These are phyloP conservation scores for Heptranchias perlo DNA, from an alignment of 2,113 vertebrate species.

Conservation along the genomic window DNA sequence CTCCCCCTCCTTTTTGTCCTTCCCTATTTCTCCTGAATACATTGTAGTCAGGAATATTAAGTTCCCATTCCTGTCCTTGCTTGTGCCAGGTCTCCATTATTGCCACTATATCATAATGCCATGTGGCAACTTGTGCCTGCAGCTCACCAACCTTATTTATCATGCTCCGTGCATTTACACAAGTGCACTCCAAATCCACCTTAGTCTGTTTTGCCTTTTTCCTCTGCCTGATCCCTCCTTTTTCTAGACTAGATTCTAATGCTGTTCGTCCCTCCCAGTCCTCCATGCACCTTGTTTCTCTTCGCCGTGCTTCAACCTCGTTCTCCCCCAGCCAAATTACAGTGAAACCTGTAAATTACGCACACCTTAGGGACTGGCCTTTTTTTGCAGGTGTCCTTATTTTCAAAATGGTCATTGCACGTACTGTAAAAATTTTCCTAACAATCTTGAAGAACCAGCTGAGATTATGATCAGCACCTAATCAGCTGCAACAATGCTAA, in stretches of 20 bases:
- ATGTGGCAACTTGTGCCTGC: not conserved
- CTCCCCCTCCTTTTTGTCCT: not conserved
- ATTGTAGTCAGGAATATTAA: too few relatives aligned
- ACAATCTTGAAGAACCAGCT: too few relatives aligned
- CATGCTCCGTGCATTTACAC: not conserved
- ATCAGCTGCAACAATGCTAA: too few relatives aligned
- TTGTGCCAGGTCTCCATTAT: not conserved
- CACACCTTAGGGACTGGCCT: too few relatives aligned
- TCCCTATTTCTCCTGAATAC: not conserved
- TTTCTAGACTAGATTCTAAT: too few relatives aligned
- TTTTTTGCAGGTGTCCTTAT: too few relatives aligned
- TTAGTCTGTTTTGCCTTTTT: not conserved
- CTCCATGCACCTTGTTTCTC: not conserved
- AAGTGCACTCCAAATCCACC: too few relatives aligned
- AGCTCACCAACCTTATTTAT: not conserved
- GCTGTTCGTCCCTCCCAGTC: not conserved
- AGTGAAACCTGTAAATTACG: too few relatives aligned
- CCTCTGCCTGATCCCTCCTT: not conserved
- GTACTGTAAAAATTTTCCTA: too few relatives aligned
- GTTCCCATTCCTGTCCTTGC: not conserved
- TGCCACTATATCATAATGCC: not conserved
- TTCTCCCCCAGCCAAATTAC: too few relatives aligned
- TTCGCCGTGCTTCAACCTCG: not conserved
- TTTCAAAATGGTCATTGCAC: too few relatives aligned
- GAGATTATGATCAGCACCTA: too few relatives aligned